Conservation (phyloP, 2,797 vertebrate genomes). For the Myotis daubentonii region DNA sequence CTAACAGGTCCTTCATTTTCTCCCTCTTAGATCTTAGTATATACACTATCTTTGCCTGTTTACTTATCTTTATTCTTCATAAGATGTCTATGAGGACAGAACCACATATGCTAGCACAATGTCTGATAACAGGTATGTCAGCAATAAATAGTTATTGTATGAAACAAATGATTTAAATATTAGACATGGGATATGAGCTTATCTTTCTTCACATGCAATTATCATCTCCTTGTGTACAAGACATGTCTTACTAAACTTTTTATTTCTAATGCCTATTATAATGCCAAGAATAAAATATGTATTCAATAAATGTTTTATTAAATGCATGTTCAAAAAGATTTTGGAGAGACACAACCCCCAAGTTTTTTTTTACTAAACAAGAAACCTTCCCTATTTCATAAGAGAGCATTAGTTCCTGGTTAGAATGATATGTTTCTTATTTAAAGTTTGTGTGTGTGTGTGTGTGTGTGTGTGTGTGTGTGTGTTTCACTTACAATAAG, state of each 20-base stretch:
- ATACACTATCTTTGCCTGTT: background rate
- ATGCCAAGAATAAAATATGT: background rate
- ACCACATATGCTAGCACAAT: background rate
- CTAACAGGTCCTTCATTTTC: background rate
- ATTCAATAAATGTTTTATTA: conserved; percentile 9
- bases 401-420: background rate
- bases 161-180: background rate
- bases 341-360: background rate
- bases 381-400: background rate
- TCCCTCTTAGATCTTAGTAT: background rate
- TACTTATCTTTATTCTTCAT: background rate
- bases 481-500: background rate
- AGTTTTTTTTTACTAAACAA: background rate
- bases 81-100: background rate
- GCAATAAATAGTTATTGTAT: background rate
- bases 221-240: background rate
- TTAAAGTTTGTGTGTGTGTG: background rate
- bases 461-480: background rate
- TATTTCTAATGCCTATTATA: background rate
- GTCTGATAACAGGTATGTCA: background rate
- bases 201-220: background rate
- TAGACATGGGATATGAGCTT: background rate
- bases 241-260: conserved; percentile 1
- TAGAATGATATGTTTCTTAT: background rate
- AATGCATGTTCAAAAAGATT: background rate